Base-by-base conservation (phyloP, 2,113 vertebrate species). In the Donacobius atricapilla region DNA sequence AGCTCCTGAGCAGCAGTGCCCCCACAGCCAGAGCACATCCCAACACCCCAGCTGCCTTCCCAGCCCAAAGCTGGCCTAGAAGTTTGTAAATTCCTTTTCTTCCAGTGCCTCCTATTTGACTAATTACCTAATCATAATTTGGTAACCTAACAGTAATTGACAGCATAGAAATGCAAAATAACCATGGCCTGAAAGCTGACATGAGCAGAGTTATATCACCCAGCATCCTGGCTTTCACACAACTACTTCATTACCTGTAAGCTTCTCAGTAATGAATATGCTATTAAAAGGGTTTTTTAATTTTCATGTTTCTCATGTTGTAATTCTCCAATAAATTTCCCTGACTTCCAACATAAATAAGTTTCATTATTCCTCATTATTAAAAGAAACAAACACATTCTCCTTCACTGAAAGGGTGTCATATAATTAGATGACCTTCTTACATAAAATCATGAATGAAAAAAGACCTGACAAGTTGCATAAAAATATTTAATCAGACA, bases 331-430 rank as follows among this genome's bases (percentile, higher is more conserved):
- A 97, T 98, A 97, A 96, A 97, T 97, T 97, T 97, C 85, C 94
- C 96, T 94, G 96, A 97, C 91, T 97, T 97, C 50, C 89, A 97
- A 92, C 95, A 96, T 98, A 98, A 98, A 97, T 97, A 98, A 96
- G 92, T 98, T 98, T 97, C 96, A 97, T 97, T 97, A 97, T 95
- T 97, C 87, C 94, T 97, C 95, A 97, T 98, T 97, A 97, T 97
- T 97, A 91, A 94, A 97, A 97, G 97, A 97, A 97, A 97, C 80
- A 96, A 96, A 90, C 82, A 97, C 87, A 87, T 93, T 97, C 90
- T 93, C 96, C 90, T 96, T 76, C 92, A 87, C 93, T 93, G 96
- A 97, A 97, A 96, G 83, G 81, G 95, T 95, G 86, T 82, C 87
- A 56, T 95, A 93, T 97, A 96, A 97, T 96, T 97, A 97, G 94